Evolutionary conservation across 2,888 invertebrate species (phyloP).

Genomic region (Synanthedon myopaeformis): DNA sequence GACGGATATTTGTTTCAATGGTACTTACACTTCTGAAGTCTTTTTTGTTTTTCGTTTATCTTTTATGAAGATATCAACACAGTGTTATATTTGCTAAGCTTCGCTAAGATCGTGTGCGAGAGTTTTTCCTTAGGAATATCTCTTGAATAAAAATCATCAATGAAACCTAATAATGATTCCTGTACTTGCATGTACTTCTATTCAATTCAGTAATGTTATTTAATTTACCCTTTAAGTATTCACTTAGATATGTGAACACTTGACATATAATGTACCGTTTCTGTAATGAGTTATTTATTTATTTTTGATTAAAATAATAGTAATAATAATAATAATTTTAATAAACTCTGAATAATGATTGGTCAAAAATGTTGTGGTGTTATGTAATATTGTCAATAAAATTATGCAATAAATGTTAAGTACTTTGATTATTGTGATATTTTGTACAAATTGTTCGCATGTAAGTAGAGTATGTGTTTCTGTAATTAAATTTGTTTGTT

Average conservation of each 20-base stretch:
- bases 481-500: constrained; percentile 16
- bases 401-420: constrained; percentile 27
- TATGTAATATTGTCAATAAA: background rate
- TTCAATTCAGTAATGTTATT: background rate
- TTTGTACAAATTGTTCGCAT: constrained; percentile 58
- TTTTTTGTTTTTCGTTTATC: constrained; percentile 13
- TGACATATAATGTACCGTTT: no score
- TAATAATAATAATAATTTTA: background rate
- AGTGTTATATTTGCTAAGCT: constrained; percentile 31
- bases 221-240: background rate
- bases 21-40: constrained; percentile 61
- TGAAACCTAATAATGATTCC: constrained; percentile 7
- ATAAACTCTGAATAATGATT: background rate
- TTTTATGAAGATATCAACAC: constrained; percentile 29
- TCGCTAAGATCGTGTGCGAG: background rate
- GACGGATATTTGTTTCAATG: constrained; percentile 58
- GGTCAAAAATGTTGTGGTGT: constrained; percentile 2
- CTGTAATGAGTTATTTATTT: background rate
- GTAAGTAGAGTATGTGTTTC: constrained; percentile 37
- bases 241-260: no score
- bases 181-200: constrained; percentile 59
- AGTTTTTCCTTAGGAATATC: constrained; percentile 11
- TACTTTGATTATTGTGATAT: constrained; percentile 56
- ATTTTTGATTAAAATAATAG: background rate
- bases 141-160: constrained; percentile 19